Percentiles rank a stretch among this genome's conserved stretches.
Conservation (phyloP, 2,888 invertebrate genomes). For the Apamea monoglypha region DNA sequence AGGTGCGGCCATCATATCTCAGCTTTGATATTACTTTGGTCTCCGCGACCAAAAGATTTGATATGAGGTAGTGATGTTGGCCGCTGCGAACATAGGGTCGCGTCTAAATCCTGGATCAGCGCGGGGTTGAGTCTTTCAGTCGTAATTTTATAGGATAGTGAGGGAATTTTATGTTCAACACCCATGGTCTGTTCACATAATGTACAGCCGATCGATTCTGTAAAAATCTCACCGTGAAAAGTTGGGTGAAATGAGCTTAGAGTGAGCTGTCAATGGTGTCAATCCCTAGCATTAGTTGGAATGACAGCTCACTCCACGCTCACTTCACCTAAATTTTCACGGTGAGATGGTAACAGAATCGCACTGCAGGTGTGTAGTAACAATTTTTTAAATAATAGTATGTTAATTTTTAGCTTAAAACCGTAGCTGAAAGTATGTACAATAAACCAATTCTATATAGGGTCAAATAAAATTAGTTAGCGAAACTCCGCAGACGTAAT, state of each 20-base stretch:
- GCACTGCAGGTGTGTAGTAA: slow-evolving; percentile 8
- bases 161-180: slow-evolving; percentile 43
- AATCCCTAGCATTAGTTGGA: too few species aligned
- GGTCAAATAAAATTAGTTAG: neutral
- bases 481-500: neutral
- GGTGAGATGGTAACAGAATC: too few species aligned
- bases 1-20: neutral
- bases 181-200: neutral
- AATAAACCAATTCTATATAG: neutral
- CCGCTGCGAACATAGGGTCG: neutral
- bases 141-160: slow-evolving; percentile 79
- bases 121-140: slow-evolving; percentile 85
- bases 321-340: too few species aligned
- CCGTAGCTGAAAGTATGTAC: slow-evolving; percentile 10
- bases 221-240: too few species aligned
- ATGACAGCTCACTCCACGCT: too few species aligned
- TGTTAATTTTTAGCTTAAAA: slow-evolving; percentile 22
- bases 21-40: slow-evolving; percentile 12
- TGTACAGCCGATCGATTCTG: too few species aligned
- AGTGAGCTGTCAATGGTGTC: too few species aligned
- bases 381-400: slow-evolving; percentile 1
- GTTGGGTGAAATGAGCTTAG: too few species aligned
- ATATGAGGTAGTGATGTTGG: neutral
- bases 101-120: slow-evolving; percentile 62
- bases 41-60: neutral